Evolutionary conservation across 2,113 vertebrate genomes (phyloP).

Genomic region (Heteronetta atricapilla): DNA sequence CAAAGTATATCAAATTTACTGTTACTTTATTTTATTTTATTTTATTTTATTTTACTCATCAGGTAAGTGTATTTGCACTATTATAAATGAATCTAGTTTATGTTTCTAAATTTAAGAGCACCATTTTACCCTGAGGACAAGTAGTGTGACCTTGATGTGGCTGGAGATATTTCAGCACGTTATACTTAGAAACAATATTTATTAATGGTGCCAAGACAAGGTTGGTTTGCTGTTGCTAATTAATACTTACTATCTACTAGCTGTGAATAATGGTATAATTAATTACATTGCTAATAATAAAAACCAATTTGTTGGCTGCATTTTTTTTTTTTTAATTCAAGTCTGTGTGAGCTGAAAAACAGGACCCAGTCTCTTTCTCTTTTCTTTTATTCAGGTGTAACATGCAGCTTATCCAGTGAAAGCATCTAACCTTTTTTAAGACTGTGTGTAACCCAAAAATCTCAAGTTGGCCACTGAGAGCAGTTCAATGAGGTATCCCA

Average conservation of each 20-base stretch:
- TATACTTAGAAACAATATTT: background rate
- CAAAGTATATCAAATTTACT: background rate
- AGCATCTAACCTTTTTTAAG: background rate
- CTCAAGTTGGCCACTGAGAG: background rate
- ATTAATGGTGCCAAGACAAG: background rate
- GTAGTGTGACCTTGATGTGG: background rate
- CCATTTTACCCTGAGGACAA: background rate
- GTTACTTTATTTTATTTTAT: background rate
- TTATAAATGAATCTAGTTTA: background rate
- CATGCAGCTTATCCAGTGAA: background rate
- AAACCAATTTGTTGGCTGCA: background rate
- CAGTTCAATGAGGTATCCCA: background rate
- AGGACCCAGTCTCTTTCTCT: background rate
- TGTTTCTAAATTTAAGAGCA: background rate
- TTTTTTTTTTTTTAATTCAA: background rate
- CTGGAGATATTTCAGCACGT: background rate
- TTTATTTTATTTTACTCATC: background rate
- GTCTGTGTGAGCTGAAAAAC: background rate
- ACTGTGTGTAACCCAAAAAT: background rate
- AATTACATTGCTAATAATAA: background rate
- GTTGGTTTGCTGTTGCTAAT: background rate
- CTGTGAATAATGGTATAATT: background rate
- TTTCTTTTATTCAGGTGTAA: background rate
- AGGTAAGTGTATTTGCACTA: background rate
- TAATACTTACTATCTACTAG: background rate